Percentiles rank a stretch among this genome's conserved stretches.
phyloP scores from a whole-genome alignment of 2,888 invertebrate species.

The Drosophila affinis region DNA sequence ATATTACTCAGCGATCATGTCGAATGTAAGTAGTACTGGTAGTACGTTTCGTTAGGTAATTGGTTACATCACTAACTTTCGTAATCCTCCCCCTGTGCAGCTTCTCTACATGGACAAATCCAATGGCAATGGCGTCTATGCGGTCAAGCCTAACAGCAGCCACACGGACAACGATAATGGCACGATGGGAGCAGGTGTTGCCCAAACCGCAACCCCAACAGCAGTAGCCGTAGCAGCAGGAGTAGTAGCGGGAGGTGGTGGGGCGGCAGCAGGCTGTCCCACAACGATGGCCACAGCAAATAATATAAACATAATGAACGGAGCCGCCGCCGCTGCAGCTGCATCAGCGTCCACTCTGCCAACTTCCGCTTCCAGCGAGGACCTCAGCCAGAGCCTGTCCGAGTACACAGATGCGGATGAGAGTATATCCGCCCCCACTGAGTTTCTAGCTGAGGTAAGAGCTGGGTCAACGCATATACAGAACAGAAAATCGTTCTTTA shows the following conservation, averaged over 20 bases:
- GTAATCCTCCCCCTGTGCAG: conserved; percentile 38
- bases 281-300: conserved; percentile 44
- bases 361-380: conserved; percentile 85
- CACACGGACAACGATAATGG: conserved; percentile 58
- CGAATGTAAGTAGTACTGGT: conserved; percentile 68
- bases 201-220: conserved; percentile 40
- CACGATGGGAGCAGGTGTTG: conserved; percentile 20
- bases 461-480: not conserved
- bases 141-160: conserved; percentile 60
- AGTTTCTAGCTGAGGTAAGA: conserved; percentile 89
- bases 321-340: conserved; percentile 64
- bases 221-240: conserved; percentile 41
- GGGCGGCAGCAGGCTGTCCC: not conserved
- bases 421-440: conserved; percentile 90
- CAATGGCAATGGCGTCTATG: conserved; percentile 83
- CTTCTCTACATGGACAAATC: conserved; percentile 83
- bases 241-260: conserved; percentile 39
- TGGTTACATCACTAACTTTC: not conserved
- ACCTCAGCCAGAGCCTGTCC: conserved; percentile 85
- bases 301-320: conserved; percentile 70
- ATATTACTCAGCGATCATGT: conserved; percentile 61
- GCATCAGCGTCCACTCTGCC: conserved; percentile 72
- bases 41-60: not conserved
- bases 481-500: not conserved
- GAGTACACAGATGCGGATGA: conserved; percentile 90